Percentiles rank a stretch among this genome's conserved stretches.
Conservation (phyloP, 2,888 invertebrate species). For the Smittia aterrima region DNA sequence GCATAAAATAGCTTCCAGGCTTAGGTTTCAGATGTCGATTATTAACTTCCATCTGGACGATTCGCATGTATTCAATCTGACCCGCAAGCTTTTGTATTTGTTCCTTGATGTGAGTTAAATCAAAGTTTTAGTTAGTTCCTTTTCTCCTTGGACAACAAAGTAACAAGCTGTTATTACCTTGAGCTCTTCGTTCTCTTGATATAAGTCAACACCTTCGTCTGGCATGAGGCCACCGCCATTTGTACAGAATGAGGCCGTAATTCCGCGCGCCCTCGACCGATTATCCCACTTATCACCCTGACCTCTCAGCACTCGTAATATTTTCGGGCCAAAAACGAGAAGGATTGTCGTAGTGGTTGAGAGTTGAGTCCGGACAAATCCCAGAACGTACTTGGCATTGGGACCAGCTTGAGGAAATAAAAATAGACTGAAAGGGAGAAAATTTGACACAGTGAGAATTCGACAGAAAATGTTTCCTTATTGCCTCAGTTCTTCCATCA, state of each 20-base stretch:
- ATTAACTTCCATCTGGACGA: slow-evolving; percentile 90
- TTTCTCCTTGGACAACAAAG: not conserved
- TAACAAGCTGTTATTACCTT: slow-evolving; percentile 59
- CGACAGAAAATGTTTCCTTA: not conserved
- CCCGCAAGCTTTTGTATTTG: slow-evolving; percentile 88
- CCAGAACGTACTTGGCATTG: slow-evolving; percentile 87
- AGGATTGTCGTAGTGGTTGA: slow-evolving; percentile 74
- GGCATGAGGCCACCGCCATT: slow-evolving; percentile 83
- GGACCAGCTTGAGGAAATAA: slow-evolving; percentile 85
- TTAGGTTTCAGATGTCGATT: slow-evolving; percentile 84
- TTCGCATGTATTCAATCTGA: slow-evolving; percentile 91
- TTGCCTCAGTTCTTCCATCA: not conserved
- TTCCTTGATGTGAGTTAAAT: slow-evolving; percentile 59
- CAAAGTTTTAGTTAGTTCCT: not conserved
- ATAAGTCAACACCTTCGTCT: slow-evolving; percentile 80
- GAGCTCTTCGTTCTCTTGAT: slow-evolving; percentile 86
- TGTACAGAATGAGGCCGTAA: slow-evolving; percentile 80
- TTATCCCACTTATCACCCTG: slow-evolving; percentile 91
- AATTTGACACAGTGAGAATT: not conserved
- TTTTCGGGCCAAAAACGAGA: slow-evolving; percentile 58
- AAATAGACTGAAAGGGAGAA: slow-evolving; percentile 62
- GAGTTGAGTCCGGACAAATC: slow-evolving; percentile 87
- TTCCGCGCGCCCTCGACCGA: slow-evolving; percentile 75
- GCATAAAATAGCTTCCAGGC: slow-evolving; percentile 76
- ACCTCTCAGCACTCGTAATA: slow-evolving; percentile 75